Conservation (phyloP, 2,888 invertebrate genomes). For the Nymphalis urticae region DNA sequence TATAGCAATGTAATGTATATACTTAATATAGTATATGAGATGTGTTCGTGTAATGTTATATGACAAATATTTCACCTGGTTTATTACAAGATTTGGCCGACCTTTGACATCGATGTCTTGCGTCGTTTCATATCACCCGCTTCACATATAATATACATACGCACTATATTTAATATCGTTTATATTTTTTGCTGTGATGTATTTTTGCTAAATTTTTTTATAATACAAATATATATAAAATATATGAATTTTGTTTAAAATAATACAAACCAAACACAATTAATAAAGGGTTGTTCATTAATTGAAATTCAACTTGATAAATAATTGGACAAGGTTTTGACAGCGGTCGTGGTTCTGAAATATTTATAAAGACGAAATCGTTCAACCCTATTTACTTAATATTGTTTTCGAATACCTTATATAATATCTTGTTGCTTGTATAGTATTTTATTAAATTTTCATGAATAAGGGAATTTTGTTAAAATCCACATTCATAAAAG, state of each 20-base stretch:
- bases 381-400: neutral
- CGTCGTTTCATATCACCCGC: constrained; percentile 16
- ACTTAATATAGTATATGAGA: constrained; percentile 15
- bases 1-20: neutral
- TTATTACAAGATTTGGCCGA: constrained; percentile 46
- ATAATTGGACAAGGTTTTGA: constrained; percentile 4
- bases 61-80: constrained; percentile 49
- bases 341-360: neutral
- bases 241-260: neutral
- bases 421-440: neutral
- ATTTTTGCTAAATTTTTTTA: no score
- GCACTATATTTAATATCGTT: no score
- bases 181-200: no score
- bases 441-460: neutral
- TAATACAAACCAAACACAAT: neutral
- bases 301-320: neutral
- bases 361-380: neutral
- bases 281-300: neutral
- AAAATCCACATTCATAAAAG: neutral
- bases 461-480: neutral
- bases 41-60: constrained; percentile 46
- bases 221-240: neutral
- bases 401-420: neutral
- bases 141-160: neutral
- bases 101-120: constrained; percentile 33